Base-by-base conservation (phyloP, 2,888 invertebrate genomes). In the Pseudococcus viburni region DNA sequence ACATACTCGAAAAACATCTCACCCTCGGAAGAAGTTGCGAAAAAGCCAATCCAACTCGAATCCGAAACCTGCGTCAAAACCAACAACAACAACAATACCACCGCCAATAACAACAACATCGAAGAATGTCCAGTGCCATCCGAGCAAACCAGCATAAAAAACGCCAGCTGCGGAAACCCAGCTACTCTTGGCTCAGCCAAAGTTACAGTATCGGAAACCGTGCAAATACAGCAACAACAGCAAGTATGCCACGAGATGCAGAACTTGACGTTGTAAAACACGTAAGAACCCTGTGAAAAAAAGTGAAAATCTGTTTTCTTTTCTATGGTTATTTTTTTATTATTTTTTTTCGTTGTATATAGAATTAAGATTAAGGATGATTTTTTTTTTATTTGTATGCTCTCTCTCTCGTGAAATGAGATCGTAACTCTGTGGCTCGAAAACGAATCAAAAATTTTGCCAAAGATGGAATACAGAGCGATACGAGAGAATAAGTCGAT, bases 161-260 rank as follows among this genome's bases (percentile, higher is more conserved):
- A 11, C 86, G 19, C 3, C 42, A 33, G 8, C 73, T 22, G 77
- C 48, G 48, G 80, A 6, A 77, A 77, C 17, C 17, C 33, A 1
- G 11, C 26, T 15, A 15, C 64, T 4, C 15, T 19, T 15, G 84
- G 46, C 84, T 7, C 26, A 85, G 55, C 51, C 85, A 55, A 26
- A 22, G 84, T 84, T 15, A 0, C 84, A 3, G 84, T 17, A 22
- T 11, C 84, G 17, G 46, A 46, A 6, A 84, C 55, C 33, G 17
- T 55, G 17, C 59, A 84, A 48, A 15, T n/a, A 0, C 59, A 64
- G 86, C 86, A 86, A 22, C 86, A 77, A 46, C 83, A n/a, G n/a
- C n/a, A 88, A 83, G 33, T 88, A 55, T 88, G 88, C 59, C 55
- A 48, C 11, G 88, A 88, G 55, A 88, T 88, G 88, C 88, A 88